Percentiles rank a stretch among this genome's conserved stretches.
Conservation (phyloP, 2,113 vertebrate species). For the human region GRCh38 chr5:98892501-98893000, state of each 20-base stretch:
- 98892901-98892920: neutral
- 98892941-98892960: conserved; percentile 24
- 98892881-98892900: neutral
- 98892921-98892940: neutral
- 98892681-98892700: conserved; percentile 98
- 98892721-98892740: conserved; percentile 36
- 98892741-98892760: neutral
- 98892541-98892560: conserved; percentile 98
- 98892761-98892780: accelerated
- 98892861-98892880: neutral
- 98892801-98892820: neutral
- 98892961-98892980: conserved; percentile 32
- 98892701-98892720: conserved; percentile 96
- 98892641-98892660: conserved; percentile 98
- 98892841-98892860: conserved; percentile 32
- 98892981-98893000: neutral
- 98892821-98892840: neutral
- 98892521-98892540: conserved; percentile 99
- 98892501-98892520: conserved; percentile 46
- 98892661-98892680: conserved; percentile 96
- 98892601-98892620: conserved; percentile 98
- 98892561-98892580: conserved; percentile 98
- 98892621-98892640: conserved; percentile 98
- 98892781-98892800: neutral
- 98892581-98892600: conserved; percentile 98